These are phyloP conservation scores for Diprion similis DNA, from an alignment of 1,140 invertebrate species.

Conservation along the genomic window DNA sequence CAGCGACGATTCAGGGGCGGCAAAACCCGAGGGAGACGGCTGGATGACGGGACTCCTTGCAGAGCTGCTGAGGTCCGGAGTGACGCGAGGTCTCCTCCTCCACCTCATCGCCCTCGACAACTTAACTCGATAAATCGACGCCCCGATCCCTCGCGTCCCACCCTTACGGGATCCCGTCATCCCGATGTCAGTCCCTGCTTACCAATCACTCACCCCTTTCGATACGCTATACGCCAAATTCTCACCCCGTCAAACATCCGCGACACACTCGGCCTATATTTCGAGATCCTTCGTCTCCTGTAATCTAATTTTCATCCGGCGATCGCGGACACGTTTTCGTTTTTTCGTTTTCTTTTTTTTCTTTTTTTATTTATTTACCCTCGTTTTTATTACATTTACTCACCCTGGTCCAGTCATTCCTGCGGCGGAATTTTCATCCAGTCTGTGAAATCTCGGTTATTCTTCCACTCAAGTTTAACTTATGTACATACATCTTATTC, in stretches of 20 bases:
- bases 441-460: too few species aligned
- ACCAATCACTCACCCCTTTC: constrained; percentile 40
- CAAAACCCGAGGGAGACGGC: constrained; percentile 19
- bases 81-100: background rate
- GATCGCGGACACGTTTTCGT: too few species aligned
- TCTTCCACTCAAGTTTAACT: too few species aligned
- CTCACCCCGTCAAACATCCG: constrained; percentile 29
- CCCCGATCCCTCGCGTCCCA: constrained; percentile 29
- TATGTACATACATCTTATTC: too few species aligned
- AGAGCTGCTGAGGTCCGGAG: background rate
- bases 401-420: too few species aligned
- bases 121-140: constrained; percentile 44
- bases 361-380: too few species aligned
- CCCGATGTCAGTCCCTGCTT: constrained; percentile 31
- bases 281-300: too few species aligned
- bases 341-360: too few species aligned
- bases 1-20: background rate
- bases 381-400: too few species aligned
- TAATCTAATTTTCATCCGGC: too few species aligned
- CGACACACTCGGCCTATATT: constrained; percentile 27
- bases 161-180: constrained; percentile 41
- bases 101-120: background rate
- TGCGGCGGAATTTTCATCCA: too few species aligned
- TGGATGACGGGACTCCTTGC: background rate
- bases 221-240: too few species aligned